Evolutionary conservation across 2,113 vertebrate genomes (phyloP).

Genomic region (Prochilodus magdalenae): DNA sequence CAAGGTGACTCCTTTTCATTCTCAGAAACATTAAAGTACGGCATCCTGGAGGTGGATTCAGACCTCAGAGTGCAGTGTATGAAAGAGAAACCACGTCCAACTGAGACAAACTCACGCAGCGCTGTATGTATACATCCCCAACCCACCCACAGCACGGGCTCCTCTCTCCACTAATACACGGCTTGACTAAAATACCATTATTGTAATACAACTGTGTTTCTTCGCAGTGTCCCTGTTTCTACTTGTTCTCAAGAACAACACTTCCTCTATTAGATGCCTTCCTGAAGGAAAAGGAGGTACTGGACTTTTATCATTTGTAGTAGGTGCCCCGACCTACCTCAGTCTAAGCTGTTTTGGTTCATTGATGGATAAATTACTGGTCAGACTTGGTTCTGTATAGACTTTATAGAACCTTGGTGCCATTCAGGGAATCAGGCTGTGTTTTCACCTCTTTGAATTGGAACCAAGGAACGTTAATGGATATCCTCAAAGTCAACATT

Average conservation of each 20-base stretch:
- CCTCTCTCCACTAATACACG: background rate
- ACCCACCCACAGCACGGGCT: too few relatives aligned
- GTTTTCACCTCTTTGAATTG: too few relatives aligned
- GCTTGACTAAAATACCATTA: background rate
- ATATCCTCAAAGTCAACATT: too few relatives aligned
- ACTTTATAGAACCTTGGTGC: too few relatives aligned
- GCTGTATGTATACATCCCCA: constrained; percentile 69
- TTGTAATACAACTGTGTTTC: constrained; percentile 9
- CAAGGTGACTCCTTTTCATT: background rate
- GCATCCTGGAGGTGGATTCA: constrained; percentile 78
- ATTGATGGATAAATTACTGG: background rate
- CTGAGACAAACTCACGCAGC: constrained; percentile 75
- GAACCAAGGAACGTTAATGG: too few relatives aligned
- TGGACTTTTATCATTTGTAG: background rate
- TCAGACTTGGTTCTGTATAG: too few relatives aligned
- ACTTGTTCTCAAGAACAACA: constrained; percentile 73
- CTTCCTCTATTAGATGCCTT: constrained; percentile 76
- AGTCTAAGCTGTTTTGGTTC: background rate
- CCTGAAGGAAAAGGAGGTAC: constrained; percentile 79
- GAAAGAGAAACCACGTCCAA: constrained; percentile 79
- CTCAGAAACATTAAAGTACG: constrained; percentile 80
- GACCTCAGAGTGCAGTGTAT: constrained; percentile 67
- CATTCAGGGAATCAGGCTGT: too few relatives aligned
- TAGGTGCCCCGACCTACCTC: too few relatives aligned
- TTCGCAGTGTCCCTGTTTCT: constrained; percentile 83